phyloP scores from a whole-genome alignment of 23 tunicate genomes.

The Clavelina lepadiformis region DNA sequence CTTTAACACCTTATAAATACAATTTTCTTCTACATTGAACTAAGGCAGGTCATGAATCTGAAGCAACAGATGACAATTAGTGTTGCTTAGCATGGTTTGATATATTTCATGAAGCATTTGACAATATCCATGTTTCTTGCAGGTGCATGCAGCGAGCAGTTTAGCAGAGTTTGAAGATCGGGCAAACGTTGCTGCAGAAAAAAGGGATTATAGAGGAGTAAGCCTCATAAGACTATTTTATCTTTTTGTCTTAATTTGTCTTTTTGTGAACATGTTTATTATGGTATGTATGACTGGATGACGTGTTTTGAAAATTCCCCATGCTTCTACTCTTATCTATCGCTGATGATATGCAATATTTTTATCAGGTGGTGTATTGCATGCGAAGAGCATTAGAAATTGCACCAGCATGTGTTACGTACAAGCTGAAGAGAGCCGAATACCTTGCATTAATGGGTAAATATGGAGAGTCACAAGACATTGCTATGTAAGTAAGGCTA shows the following conservation, averaged over 20 bases:
- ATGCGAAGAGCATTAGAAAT: constrained; percentile 71
- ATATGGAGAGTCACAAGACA: constrained; percentile 68
- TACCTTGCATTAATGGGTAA: constrained; percentile 70
- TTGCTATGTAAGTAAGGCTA: constrained; percentile 73
- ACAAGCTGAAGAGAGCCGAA: constrained; percentile 71
- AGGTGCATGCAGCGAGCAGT: constrained; percentile 60
- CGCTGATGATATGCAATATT: no score
- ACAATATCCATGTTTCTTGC: no score
- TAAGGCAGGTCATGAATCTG: no score
- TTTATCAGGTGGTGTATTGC: constrained; percentile 76
- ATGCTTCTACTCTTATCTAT: no score
- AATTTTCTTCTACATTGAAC: no score
- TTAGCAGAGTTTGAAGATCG: constrained; percentile 43
- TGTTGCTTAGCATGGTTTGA: neutral
- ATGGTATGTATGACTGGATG: no score
- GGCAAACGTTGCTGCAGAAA: constrained; percentile 30
- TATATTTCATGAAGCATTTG: neutral
- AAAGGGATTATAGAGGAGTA: constrained; percentile 66
- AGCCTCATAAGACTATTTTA: neutral
- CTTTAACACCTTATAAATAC: no score
- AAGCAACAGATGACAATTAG: no score
- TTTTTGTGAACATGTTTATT: no score
- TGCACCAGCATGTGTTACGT: constrained; percentile 48
- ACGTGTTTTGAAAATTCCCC: no score
- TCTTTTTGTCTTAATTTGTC: no score